These are phyloP conservation scores for Morone saxatilis DNA, from an alignment of 2,113 vertebrate species.

Conservation along the genomic window DNA sequence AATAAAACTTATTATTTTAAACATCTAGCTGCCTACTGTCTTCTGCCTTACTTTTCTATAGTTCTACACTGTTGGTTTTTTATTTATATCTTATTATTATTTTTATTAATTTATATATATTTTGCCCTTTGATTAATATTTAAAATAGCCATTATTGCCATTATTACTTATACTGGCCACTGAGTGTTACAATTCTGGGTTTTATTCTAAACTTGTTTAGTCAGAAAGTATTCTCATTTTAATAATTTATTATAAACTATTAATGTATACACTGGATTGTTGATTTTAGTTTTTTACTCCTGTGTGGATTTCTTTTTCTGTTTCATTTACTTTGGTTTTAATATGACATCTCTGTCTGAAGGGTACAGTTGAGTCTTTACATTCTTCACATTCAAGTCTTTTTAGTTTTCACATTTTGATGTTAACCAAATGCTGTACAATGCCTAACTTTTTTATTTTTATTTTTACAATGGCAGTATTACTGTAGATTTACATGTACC, in stretches of 20 bases:
- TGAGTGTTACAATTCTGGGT: slow-evolving; percentile 12
- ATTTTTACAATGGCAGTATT: slow-evolving; percentile 12
- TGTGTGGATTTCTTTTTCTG: neutral
- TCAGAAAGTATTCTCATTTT: slow-evolving; percentile 14
- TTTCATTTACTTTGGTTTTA: neutral
- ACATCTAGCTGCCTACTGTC: neutral
- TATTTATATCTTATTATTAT: slow-evolving; percentile 41
- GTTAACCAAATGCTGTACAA: neutral
- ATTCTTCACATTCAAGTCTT: too few species aligned
- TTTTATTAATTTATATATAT: neutral
- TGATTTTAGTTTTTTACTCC: neutral
- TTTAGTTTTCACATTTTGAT: too few species aligned
- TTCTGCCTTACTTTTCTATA: neutral
- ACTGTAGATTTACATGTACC: neutral
- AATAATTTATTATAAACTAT: slow-evolving; percentile 53
- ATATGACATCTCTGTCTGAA: slow-evolving; percentile 8
- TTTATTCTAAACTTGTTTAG: slow-evolving; percentile 9
- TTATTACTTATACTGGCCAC: slow-evolving; percentile 4
- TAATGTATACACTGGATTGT: slow-evolving; percentile 11
- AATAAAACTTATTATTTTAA: neutral
- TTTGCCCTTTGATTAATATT: neutral
- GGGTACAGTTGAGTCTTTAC: neutral
- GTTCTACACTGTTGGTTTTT: neutral
- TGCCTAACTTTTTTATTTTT: neutral
- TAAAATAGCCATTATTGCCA: neutral